Conservation (phyloP, 2,113 vertebrate genomes). For the Oxyruncus cristatus region DNA sequence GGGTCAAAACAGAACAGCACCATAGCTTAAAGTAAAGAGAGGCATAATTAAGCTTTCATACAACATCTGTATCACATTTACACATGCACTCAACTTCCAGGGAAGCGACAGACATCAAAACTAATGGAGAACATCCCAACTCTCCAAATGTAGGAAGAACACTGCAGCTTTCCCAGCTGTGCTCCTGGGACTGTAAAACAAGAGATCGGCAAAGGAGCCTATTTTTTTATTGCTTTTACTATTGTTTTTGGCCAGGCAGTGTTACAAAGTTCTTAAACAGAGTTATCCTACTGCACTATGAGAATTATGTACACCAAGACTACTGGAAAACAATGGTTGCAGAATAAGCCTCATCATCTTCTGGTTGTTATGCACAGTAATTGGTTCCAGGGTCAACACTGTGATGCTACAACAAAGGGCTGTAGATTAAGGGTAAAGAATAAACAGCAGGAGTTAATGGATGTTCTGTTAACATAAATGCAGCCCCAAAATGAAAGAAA, state of each 20-base stretch:
- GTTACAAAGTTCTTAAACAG: not conserved
- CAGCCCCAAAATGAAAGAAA: not conserved
- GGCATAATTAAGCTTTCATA: constrained; percentile 6
- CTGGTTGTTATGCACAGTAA: not conserved
- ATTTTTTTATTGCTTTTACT: not conserved
- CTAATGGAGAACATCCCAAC: constrained; percentile 44
- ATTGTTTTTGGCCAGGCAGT: not conserved
- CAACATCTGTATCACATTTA: constrained; percentile 61
- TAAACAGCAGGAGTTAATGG: constrained; percentile 46
- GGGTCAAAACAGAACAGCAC: not conserved
- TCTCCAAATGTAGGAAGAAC: not conserved
- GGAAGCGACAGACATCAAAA: constrained; percentile 43
- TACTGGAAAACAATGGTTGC: constrained; percentile 6
- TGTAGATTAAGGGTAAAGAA: constrained; percentile 50
- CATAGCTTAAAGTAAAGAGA: not conserved
- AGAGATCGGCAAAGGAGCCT: not conserved
- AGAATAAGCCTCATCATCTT: constrained; percentile 7
- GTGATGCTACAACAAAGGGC: constrained; percentile 31
- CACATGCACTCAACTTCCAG: constrained; percentile 31
- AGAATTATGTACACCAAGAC: not conserved
- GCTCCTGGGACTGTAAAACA: not conserved
- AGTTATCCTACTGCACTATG: not conserved
- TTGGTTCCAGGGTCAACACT: constrained; percentile 60
- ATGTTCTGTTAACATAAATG: constrained; percentile 6
- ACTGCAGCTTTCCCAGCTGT: not conserved